Percentiles rank a stretch among this genome's conserved stretches.
These are phyloP conservation scores for Addax nasomaculatus DNA, from an alignment of 2,113 vertebrate genomes.

Conservation along the genomic window DNA sequence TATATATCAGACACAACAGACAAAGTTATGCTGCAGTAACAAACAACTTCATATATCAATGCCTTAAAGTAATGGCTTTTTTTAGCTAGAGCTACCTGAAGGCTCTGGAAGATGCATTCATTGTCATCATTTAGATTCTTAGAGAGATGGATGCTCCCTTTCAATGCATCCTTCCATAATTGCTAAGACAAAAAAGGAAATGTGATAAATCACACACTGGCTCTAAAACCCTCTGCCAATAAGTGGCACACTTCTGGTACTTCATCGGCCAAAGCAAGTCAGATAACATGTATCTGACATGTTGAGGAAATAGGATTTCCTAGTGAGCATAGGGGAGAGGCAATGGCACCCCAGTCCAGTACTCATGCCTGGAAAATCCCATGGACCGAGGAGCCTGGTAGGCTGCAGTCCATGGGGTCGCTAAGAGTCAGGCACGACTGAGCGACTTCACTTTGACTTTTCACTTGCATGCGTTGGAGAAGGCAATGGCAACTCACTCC, in stretches of 20 bases:
- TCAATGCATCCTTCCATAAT: neutral
- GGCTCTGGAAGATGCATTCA: neutral
- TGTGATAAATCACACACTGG: neutral
- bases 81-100: neutral
- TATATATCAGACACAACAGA: neutral
- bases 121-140: neutral
- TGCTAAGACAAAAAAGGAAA: neutral
- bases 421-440: too few relatives aligned
- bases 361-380: too few relatives aligned
- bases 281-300: neutral
- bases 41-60: neutral
- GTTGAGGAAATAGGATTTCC: neutral
- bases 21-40: neutral
- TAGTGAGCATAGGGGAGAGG: neutral
- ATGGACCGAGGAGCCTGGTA: fast-evolving
- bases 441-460: too few relatives aligned
- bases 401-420: too few relatives aligned
- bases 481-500: too few relatives aligned
- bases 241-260: neutral
- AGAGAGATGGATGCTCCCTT: neutral
- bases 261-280: neutral
- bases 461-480: too few relatives aligned
- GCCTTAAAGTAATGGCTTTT: neutral
- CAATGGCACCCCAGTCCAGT: too few relatives aligned
- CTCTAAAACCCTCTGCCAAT: neutral